Conservation (phyloP, 2,113 vertebrate species). For the Neotragus pygmaeus region DNA sequence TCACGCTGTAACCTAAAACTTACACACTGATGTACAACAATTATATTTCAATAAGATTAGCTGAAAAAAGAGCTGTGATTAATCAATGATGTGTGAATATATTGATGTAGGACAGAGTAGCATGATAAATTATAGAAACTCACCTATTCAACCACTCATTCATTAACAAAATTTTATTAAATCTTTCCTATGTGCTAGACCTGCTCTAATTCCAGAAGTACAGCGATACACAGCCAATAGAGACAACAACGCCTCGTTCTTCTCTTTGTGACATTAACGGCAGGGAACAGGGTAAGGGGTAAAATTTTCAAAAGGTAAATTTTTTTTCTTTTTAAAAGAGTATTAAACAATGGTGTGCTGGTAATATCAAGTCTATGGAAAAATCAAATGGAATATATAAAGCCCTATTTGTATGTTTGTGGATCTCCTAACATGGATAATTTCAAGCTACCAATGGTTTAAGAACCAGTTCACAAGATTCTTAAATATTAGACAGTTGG, state of each 20-base stretch:
- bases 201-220: not conserved
- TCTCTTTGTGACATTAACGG: not conserved
- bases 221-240: not conserved
- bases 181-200: not conserved
- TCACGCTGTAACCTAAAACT: not conserved
- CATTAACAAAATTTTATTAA: not conserved
- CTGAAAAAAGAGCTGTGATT: not conserved
- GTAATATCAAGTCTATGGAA: not conserved
- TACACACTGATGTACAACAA: not conserved
- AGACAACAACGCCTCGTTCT: not conserved
- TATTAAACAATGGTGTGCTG: not conserved
- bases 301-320: not conserved
- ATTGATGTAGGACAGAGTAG: not conserved
- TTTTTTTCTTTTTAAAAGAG: not conserved
- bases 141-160: not conserved
- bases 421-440: not conserved
- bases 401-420: not conserved
- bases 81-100: not conserved
- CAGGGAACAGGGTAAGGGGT: fast-evolving
- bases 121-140: not conserved
- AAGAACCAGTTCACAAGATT: not conserved
- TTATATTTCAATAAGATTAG: not conserved
- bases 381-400: not conserved
- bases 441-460: not conserved
- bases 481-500: not conserved